Base-by-base conservation (phyloP, 2,888 invertebrate genomes). In the Diploptera punctata region DNA sequence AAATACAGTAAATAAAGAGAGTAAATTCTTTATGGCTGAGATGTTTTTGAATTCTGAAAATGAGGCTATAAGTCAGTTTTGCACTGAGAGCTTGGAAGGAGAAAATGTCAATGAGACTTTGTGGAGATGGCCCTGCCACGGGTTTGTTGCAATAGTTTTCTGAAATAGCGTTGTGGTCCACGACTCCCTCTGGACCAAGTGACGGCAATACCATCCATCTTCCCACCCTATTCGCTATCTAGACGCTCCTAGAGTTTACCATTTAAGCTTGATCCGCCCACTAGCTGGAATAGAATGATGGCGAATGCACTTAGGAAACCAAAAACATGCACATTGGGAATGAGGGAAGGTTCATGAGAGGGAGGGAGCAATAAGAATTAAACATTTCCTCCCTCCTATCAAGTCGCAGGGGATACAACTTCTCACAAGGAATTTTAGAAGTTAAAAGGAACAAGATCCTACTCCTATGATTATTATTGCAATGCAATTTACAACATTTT, bases 151-250 rank as follows among this genome's bases (percentile, higher is more conserved):
- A 65, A 65, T 61, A 54, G 68, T 52, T 57, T 68, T 57, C 69
- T 69, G 69, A 57, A 69, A 69, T 69, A 69, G 69, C 69, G 52
- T 31, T 70, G 70, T 52, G 70, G 70, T 70, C 70, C 70, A 70
- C 65, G 65, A 65, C 65, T 65, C 65, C 65, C 65, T 65, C 44
- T 65, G 65, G 65, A 65, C 65, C 26, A 29, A 33, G 44, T 9
- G 65, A 47, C 44, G 65, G 65, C 65, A 65, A 65, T 65, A 47
- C 47, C 65, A 65, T 65, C 44, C 47, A 65, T 65, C 47, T 65
- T 65, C 44, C 47, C 65, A 44, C 47, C 47, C 65, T 47, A 44
- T n/a, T 18, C 16, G 29, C 24, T n/a, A 24, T 26, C 29, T n/a
- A 57, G 29, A 19, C 29, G 26, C 13, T 33, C 13, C 13, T 29